Conservation (phyloP, 2,888 invertebrate species). For the Machimus rusticus region DNA sequence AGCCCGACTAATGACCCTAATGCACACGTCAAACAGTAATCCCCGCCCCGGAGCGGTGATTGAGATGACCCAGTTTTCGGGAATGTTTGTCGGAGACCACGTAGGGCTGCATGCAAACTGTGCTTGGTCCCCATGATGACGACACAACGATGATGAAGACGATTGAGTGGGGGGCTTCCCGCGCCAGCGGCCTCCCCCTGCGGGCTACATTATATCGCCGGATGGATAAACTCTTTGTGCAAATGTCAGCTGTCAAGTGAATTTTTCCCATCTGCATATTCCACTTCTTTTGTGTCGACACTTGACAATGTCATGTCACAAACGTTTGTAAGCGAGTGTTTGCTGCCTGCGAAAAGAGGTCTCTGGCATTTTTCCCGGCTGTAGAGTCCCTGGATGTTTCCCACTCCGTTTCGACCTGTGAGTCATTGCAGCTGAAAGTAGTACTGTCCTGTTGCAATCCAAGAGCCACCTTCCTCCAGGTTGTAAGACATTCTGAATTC, state of each 20-base stretch:
- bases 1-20: constrained; percentile 17
- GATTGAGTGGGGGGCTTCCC: background rate
- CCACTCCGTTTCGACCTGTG: background rate
- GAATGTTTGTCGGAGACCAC: background rate
- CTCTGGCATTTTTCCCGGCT: background rate
- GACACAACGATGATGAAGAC: background rate
- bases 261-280: constrained; percentile 25
- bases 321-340: background rate
- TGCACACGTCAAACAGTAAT: constrained; percentile 12
- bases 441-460: constrained; percentile 2
- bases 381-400: background rate
- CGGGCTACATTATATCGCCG: background rate
- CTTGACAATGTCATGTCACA: constrained; percentile 33
- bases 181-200: background rate
- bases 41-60: constrained; percentile 4
- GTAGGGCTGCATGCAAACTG: background rate
- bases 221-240: constrained; percentile 5
- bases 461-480: background rate
- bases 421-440: background rate
- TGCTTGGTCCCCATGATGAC: background rate
- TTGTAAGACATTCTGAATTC: background rate
- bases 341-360: background rate
- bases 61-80: constrained; percentile 19
- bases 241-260: constrained; percentile 28
- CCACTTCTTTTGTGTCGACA: constrained; percentile 31